Evolutionary conservation across 2,113 vertebrate species (phyloP).

Genomic region (Urocitellus parryii): DNA sequence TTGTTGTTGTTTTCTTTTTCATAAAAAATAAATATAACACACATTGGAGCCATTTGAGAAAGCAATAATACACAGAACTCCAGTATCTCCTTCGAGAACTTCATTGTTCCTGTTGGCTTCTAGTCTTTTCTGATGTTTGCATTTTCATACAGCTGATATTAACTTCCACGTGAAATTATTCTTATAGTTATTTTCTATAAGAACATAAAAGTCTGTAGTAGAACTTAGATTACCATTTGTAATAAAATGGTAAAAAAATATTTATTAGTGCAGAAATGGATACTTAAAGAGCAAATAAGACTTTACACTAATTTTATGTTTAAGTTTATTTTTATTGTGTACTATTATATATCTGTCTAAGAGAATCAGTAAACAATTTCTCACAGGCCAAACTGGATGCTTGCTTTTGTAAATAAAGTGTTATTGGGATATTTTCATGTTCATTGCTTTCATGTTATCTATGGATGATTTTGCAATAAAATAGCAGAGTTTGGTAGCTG

Average conservation of each 20-base stretch:
- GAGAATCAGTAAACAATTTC: not conserved
- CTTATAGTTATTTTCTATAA: not conserved
- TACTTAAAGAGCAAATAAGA: not conserved
- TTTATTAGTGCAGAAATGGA: not conserved
- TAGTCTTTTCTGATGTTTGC: not conserved
- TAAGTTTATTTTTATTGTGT: not conserved
- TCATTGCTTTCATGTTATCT: not conserved
- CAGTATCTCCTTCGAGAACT: not conserved
- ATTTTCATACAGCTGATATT: not conserved
- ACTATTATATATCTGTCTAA: fast-evolving
- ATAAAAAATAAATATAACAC: not conserved
- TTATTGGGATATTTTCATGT: not conserved
- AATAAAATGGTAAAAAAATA: not conserved
- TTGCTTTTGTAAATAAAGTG: not conserved
- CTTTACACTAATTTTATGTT: not conserved
- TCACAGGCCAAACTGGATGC: not conserved
- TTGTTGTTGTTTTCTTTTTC: not conserved
- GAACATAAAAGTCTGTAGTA: not conserved
- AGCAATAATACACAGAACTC: not conserved
- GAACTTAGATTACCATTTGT: not conserved
- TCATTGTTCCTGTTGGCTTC: not conserved
- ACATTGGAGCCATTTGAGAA: not conserved
- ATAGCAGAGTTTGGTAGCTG: not conserved
- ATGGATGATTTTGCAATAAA: not conserved
- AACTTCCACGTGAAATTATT: not conserved